Conservation (phyloP, 2,888 invertebrate genomes). For the Pachycephus smyrnensis region DNA sequence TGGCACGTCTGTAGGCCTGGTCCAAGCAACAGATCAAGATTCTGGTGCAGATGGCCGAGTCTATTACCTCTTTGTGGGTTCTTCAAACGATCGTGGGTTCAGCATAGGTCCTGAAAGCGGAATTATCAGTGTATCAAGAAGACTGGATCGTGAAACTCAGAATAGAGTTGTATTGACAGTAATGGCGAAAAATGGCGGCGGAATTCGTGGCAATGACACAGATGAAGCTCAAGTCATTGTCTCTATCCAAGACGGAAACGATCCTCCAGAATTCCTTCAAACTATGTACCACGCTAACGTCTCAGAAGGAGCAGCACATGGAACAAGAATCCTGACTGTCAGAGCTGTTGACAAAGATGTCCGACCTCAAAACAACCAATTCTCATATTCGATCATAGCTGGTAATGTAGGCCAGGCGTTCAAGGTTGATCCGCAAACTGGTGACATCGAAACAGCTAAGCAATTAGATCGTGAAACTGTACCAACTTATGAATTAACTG, state of each 20-base stretch:
- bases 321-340: constrained; percentile 81
- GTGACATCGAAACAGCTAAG: constrained; percentile 83
- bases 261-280: constrained; percentile 92
- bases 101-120: constrained; percentile 87
- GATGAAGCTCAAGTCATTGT: constrained; percentile 95
- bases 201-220: constrained; percentile 94
- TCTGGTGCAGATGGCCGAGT: constrained; percentile 89
- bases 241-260: constrained; percentile 95
- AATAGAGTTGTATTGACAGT: constrained; percentile 91
- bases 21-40: constrained; percentile 91
- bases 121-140: constrained; percentile 83
- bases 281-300: constrained; percentile 82
- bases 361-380: constrained; percentile 90
- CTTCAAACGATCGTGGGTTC: constrained; percentile 93
- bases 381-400: constrained; percentile 88
- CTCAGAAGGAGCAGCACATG: constrained; percentile 82
- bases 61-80: constrained; percentile 92
- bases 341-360: constrained; percentile 93
- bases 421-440: constrained; percentile 88
- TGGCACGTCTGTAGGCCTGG: constrained; percentile 85
- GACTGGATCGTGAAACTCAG: constrained; percentile 88
- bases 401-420: constrained; percentile 88
- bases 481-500: constrained; percentile 78
- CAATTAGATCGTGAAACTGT: constrained; percentile 85
- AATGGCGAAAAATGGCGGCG: constrained; percentile 94